A percentile compares a stretch with the other conserved stretches of the same genome.
phyloP scores from a whole-genome alignment of 2,797 vertebrate species.

The Cyclura pinguis region DNA sequence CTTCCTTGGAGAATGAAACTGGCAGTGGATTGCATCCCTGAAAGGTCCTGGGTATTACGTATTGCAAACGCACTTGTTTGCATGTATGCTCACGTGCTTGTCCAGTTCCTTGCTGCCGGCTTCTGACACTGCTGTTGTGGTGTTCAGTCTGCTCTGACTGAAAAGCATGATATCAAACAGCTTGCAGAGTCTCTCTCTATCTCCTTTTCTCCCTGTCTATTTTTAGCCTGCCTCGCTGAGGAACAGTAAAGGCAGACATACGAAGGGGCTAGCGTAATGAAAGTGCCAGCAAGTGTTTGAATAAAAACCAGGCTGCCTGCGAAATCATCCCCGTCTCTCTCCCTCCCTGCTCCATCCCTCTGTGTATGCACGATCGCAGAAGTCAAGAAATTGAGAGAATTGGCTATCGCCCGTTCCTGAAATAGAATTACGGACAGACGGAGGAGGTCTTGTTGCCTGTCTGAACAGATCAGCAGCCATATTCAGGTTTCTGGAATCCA shows the following conservation, averaged over 20 bases:
- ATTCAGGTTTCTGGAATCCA: not conserved
- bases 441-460: not conserved
- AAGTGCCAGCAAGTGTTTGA: constrained; percentile 51
- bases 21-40: no score
- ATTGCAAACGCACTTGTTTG: not conserved
- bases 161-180: constrained; percentile 45
- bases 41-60: not conserved
- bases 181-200: not conserved
- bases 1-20: no score
- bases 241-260: constrained; percentile 30
- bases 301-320: constrained; percentile 35
- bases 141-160: constrained; percentile 21
- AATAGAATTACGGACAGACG: not conserved
- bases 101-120: constrained; percentile 9
- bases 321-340: no score
- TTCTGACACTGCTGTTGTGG: constrained; percentile 9
- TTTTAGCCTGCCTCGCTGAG: constrained; percentile 42
- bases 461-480: not conserved
- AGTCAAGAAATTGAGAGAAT: not conserved
- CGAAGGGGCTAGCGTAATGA: constrained; percentile 25
- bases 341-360: no score
- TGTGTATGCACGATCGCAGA: not conserved
- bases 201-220: constrained; percentile 30
- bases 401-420: not conserved
- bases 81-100: not conserved